A percentile compares a stretch with the other conserved stretches of the same genome.
Conservation (phyloP, 2,888 invertebrate genomes). For the Seladonia tumulorum region DNA sequence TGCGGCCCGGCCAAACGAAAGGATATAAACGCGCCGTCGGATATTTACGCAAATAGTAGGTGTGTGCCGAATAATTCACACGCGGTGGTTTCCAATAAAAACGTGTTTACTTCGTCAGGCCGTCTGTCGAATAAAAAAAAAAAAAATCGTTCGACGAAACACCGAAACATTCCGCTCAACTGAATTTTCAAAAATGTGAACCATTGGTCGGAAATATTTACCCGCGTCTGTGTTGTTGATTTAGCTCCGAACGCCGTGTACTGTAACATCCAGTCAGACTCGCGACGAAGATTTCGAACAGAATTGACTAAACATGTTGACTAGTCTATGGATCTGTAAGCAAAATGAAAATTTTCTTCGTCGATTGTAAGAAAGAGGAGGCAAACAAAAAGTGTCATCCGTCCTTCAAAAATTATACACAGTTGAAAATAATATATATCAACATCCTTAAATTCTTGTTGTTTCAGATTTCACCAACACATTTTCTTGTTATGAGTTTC, state of each 20-base stretch:
- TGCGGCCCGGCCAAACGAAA: background rate
- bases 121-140: background rate
- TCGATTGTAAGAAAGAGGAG: no score
- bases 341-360: no score
- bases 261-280: no score
- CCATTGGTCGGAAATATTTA: background rate
- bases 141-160: background rate
- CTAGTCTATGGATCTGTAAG: no score
- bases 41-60: background rate
- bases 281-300: no score
- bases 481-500: no score
- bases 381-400: no score
- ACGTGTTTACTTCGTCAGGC: background rate
- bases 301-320: no score
- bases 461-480: no score
- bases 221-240: background rate
- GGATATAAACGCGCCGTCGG: background rate
- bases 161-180: background rate
- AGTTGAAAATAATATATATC: no score
- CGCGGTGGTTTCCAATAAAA: background rate
- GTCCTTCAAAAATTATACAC: no score
- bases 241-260: background rate
- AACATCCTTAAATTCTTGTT: no score
- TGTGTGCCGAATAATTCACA: background rate
- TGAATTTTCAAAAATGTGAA: background rate